A percentile compares a stretch with the other conserved stretches of the same genome.
phyloP scores from a whole-genome alignment of 2,113 vertebrate species.

The Prunella fulvescens region DNA sequence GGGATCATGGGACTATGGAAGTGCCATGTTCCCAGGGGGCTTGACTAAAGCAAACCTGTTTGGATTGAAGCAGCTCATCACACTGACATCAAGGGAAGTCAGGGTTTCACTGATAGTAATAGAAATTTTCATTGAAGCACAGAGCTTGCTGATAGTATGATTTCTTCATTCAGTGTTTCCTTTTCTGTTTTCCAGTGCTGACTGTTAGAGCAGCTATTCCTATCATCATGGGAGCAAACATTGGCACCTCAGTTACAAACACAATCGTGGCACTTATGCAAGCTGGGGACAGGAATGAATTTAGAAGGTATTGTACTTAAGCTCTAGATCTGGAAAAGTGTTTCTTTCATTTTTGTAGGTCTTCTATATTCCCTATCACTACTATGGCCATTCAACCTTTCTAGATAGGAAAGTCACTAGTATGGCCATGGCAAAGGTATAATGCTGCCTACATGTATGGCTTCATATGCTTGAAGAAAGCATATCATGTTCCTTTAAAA shows the following conservation, averaged over 20 bases:
- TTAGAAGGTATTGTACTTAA: constrained; percentile 83
- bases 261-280: constrained; percentile 96
- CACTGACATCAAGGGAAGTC: background rate
- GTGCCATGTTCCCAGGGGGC: fast-evolving
- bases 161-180: background rate
- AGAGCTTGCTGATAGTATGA: background rate
- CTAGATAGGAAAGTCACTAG: background rate
- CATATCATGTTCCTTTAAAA: background rate
- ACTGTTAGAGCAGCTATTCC: constrained; percentile 85
- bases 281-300: constrained; percentile 89
- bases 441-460: background rate
- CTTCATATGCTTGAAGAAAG: background rate
- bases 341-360: background rate
- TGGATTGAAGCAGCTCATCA: background rate
- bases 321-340: background rate
- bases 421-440: background rate
- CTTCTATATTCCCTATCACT: background rate
- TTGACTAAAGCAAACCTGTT: background rate
- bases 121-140: background rate
- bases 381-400: background rate
- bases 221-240: constrained; percentile 96
- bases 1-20: background rate
- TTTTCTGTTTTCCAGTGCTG: constrained; percentile 76
- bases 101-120: background rate
- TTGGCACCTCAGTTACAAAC: constrained; percentile 96